Base-by-base conservation (phyloP, 1,140 invertebrate genomes). In the Anagrus nilaparvatae region DNA sequence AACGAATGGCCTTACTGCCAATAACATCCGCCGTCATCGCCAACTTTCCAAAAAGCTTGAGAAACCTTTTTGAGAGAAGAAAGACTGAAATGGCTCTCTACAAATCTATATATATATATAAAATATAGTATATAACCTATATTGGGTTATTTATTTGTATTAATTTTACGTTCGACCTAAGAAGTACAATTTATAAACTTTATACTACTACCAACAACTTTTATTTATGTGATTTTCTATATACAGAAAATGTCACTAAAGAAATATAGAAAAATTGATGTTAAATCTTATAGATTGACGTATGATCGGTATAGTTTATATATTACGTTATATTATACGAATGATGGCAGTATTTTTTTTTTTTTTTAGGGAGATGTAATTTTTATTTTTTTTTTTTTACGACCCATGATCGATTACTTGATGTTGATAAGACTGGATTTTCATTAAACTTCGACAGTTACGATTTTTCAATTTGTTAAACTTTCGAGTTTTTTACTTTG, bases 1-100 rank as follows among this genome's bases (percentile, higher is more conserved):
- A 60, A 66, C 62, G 61, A 67, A 67, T 67, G 62, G 63, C 61
- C 53, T 53, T 59, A 50, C 62, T 67, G 63, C 62, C 65, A 67
- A 67, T 67, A 67, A 66, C 65, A 65, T 66, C 62, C 63, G 62
- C 60, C 59, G 60, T 65, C 65, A 65, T 67, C 62, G 63, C 58
- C 62, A 65, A 64, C 60, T 64, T 65, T 64, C 47, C 59, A 56
- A 50, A 55, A 55, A 51, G 50, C 55, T 52, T 55, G 36, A 44
- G 43, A 40, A 23, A 43, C 9, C 47, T 51, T 42, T 45, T n/a
- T n/a, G 30, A 5, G n/a, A 19, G 18, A 14, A 18, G 16, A 14
- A 31, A 43, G 43, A 48, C 43, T 46, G 33, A 14, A 19, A 20
- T 14, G 19, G 27, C 18, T 13, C 19, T 25, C 5, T 5, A 4